phyloP scores from a whole-genome alignment of 35 echinoderm and acorn worm species.

The Patiria miniata region DNA sequence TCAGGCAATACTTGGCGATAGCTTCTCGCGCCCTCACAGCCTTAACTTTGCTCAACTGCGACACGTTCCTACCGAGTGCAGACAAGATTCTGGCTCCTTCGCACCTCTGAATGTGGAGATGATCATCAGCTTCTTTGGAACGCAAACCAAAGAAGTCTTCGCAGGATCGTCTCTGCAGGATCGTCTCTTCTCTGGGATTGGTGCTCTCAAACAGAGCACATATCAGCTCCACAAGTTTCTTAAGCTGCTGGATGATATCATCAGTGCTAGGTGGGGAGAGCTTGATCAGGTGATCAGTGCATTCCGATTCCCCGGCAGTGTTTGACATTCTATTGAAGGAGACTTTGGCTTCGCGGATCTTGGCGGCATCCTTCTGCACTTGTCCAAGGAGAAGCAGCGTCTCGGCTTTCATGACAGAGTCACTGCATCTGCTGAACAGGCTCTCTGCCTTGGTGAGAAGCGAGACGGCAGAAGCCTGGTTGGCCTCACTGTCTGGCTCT shows the following conservation, averaged over 20 bases:
- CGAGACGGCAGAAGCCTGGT: background rate
- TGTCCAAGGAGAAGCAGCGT: slow-evolving; percentile 14
- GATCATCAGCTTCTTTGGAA: background rate
- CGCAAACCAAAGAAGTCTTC: slow-evolving; percentile 43
- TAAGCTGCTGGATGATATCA: background rate
- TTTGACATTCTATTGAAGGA: slow-evolving; percentile 10
- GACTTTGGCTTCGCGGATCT: background rate
- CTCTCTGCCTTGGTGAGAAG: background rate
- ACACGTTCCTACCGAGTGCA: background rate
- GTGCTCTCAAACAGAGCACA: slow-evolving; percentile 22
- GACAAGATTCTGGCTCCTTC: slow-evolving; percentile 27
- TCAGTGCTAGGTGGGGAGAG: background rate
- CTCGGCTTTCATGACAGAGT: slow-evolving; percentile 13
- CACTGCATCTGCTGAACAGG: background rate
- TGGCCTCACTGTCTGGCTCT: background rate
- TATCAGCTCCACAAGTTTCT: slow-evolving; percentile 4
- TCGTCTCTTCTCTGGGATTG: background rate
- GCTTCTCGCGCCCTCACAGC: background rate
- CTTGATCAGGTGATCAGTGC: background rate
- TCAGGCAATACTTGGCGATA: slow-evolving; percentile 1
- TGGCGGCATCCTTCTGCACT: slow-evolving; percentile 34
- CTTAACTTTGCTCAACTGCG: background rate
- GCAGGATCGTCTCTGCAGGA: background rate
- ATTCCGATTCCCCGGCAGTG: slow-evolving; percentile 27
- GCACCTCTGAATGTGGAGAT: background rate